Conservation (phyloP, 2,888 invertebrate species). For the Tortricodes alternella region DNA sequence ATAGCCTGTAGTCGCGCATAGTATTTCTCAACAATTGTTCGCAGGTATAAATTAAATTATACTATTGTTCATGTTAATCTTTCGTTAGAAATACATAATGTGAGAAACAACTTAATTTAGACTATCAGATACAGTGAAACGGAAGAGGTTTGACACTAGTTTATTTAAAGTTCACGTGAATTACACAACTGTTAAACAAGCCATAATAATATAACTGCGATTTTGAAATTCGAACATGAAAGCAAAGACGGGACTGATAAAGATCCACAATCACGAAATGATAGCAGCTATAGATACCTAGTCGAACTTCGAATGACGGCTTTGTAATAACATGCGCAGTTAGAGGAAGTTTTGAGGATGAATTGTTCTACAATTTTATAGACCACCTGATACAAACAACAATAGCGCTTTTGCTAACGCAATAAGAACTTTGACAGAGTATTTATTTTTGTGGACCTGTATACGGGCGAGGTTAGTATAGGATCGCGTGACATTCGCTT, state of each 20-base stretch:
- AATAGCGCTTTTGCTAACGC: too few species aligned
- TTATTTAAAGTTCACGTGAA: slow-evolving; percentile 7
- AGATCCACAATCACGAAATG: slow-evolving; percentile 20
- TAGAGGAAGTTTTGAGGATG: slow-evolving; percentile 44
- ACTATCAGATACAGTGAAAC: too few species aligned
- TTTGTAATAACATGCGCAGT: slow-evolving; percentile 21
- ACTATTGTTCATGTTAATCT: slow-evolving; percentile 37
- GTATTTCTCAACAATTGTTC: slow-evolving; percentile 39
- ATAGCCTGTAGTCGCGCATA: slow-evolving; percentile 37
- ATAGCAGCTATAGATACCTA: slow-evolving; percentile 19
- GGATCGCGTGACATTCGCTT: slow-evolving; percentile 55
- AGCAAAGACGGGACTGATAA: slow-evolving; percentile 19
- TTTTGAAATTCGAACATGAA: slow-evolving; percentile 17
- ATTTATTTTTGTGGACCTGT: too few species aligned
- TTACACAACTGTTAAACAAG: slow-evolving; percentile 8
- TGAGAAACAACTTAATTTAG: slow-evolving; percentile 23
- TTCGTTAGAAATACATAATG: slow-evolving; percentile 28
- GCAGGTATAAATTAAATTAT: slow-evolving; percentile 42
- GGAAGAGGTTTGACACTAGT: slow-evolving; percentile 25
- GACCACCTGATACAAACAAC: too few species aligned
- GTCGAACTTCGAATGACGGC: background rate
- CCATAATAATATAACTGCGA: background rate
- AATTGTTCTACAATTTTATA: slow-evolving; percentile 39
- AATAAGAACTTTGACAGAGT: too few species aligned
- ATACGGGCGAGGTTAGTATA: slow-evolving; percentile 28